Conservation (phyloP, 2,888 invertebrate species). For the Notodonta ziczac region DNA sequence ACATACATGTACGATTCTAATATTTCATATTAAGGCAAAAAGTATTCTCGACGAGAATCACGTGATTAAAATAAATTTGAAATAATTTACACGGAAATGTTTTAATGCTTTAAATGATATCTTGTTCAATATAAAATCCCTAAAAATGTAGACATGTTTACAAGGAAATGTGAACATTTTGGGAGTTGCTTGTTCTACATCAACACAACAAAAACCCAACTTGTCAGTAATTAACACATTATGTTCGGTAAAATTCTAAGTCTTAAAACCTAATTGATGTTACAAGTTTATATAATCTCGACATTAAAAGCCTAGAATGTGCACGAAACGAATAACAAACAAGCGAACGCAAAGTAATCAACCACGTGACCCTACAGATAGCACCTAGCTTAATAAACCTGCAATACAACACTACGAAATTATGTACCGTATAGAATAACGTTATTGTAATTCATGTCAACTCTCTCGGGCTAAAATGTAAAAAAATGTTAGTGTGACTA, state of each 20-base stretch:
- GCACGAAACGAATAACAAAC: conserved; percentile 20
- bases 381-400: conserved; percentile 37
- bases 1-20: conserved; percentile 6
- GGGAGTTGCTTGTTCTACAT: not conserved
- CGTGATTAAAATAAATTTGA: conserved; percentile 18
- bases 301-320: conserved; percentile 22
- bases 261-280: not conserved
- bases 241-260: not conserved
- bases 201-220: not conserved
- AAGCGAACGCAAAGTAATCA: conserved; percentile 23
- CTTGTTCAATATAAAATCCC: too few relatives aligned
- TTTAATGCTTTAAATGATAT: not conserved
- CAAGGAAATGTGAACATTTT: not conserved
- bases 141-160: not conserved
- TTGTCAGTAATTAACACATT: not conserved
- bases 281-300: conserved; percentile 4
- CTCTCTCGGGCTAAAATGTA: conserved; percentile 23
- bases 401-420: conserved; percentile 21
- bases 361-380: conserved; percentile 29
- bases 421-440: conserved; percentile 27
- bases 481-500: conserved; percentile 33
- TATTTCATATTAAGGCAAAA: conserved; percentile 16
- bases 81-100: not conserved
- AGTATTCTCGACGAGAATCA: conserved; percentile 17
- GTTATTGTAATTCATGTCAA: conserved; percentile 21